A percentile compares a stretch with the other conserved stretches of the same genome.
Evolutionary conservation across 2,797 vertebrate genomes (phyloP).

Genomic region (Sebastes minor): DNA sequence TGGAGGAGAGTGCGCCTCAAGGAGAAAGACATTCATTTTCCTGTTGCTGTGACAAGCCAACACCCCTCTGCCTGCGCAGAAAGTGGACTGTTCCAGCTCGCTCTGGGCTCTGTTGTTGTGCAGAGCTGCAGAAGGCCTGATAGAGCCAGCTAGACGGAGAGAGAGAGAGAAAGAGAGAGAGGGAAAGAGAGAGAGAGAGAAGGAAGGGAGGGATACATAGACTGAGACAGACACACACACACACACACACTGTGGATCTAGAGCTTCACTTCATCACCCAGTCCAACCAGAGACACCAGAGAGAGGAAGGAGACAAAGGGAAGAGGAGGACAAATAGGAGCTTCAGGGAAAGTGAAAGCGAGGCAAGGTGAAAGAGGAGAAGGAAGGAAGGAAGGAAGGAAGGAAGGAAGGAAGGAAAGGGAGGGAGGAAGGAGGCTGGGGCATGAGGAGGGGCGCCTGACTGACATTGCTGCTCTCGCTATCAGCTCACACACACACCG

Average conservation of each 20-base stretch:
- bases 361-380: constrained; percentile 70
- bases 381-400: constrained; percentile 45
- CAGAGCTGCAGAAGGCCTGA: constrained; percentile 85
- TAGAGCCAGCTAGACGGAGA: constrained; percentile 70
- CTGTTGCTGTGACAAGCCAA: constrained; percentile 42
- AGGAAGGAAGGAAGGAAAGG: constrained; percentile 24
- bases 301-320: constrained; percentile 38
- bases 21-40: constrained; percentile 58
- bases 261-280: constrained; percentile 61
- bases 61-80: constrained; percentile 66
- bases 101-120: constrained; percentile 87
- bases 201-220: constrained; percentile 40
- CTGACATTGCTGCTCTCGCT: constrained; percentile 66
- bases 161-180: constrained; percentile 15
- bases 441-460: constrained; percentile 77
- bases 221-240: constrained; percentile 47
- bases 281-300: constrained; percentile 41
- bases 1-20: constrained; percentile 48
- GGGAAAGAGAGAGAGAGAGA: neutral
- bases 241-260: constrained; percentile 49
- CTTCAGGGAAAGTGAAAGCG: constrained; percentile 49
- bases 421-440: constrained; percentile 62
- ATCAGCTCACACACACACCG: constrained; percentile 44
- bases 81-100: constrained; percentile 80
- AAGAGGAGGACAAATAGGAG: constrained; percentile 39